Conservation (phyloP, 2,113 vertebrate species). For the Trogon surrucura region DNA sequence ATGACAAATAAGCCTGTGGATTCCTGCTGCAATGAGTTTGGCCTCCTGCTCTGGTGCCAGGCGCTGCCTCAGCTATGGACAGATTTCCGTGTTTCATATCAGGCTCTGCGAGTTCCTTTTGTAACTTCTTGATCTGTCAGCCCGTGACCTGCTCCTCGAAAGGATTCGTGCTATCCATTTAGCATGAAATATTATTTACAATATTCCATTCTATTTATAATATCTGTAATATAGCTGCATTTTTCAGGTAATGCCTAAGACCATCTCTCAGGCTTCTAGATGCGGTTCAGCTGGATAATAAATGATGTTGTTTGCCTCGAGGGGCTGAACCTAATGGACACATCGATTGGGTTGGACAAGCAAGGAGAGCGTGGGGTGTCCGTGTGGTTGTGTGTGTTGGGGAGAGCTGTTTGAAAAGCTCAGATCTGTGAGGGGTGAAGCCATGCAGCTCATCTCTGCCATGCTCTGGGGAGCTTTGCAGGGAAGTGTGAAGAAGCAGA, state of each 20-base stretch:
- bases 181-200: background rate
- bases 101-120: background rate
- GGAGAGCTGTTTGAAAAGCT: background rate
- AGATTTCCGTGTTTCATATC: background rate
- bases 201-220: background rate
- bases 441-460: background rate
- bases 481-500: background rate
- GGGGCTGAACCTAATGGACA: background rate
- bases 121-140: background rate
- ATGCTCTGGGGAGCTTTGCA: background rate
- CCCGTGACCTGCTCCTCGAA: accelerated
- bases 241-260: background rate
- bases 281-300: background rate
- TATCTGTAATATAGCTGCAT: accelerated
- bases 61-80: background rate
- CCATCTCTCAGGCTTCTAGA: background rate
- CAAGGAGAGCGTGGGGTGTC: background rate
- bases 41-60: accelerated
- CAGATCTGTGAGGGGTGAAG: background rate
- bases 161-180: background rate
- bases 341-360: background rate
- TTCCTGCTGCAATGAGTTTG: background rate
- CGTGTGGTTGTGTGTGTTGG: background rate
- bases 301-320: background rate
- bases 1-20: accelerated